These are phyloP conservation scores for Limnephilus marmoratus DNA, from an alignment of 2,888 invertebrate species.

Conservation along the genomic window DNA sequence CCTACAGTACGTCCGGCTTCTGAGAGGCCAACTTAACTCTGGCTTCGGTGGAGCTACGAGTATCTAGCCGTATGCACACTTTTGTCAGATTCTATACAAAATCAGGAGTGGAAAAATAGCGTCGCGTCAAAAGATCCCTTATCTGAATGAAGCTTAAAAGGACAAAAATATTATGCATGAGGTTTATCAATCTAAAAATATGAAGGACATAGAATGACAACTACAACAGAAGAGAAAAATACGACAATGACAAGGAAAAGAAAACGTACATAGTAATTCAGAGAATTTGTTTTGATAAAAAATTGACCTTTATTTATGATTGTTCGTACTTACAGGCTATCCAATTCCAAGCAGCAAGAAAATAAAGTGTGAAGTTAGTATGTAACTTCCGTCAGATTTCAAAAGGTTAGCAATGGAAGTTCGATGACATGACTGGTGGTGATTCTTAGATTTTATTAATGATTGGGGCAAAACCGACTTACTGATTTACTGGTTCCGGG, in stretches of 20 bases:
- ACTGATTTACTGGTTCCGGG: slow-evolving; percentile 75
- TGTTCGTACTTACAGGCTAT: slow-evolving; percentile 76
- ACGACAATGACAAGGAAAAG: background rate
- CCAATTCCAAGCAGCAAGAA: slow-evolving; percentile 76
- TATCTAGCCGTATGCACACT: too few relatives aligned
- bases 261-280: background rate
- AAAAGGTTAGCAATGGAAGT: slow-evolving; percentile 16
- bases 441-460: background rate
- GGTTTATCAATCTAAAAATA: background rate
- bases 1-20: too few relatives aligned
- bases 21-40: too few relatives aligned
- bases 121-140: background rate
- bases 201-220: background rate
- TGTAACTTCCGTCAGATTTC: slow-evolving; percentile 2
- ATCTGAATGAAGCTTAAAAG: background rate
- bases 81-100: background rate
- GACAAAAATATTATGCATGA: background rate
- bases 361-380: slow-evolving; percentile 65
- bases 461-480: slow-evolving; percentile 71
- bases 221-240: background rate
- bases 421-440: background rate
- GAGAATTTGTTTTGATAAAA: background rate
- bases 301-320: background rate
- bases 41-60: too few relatives aligned
- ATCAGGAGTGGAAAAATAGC: background rate